These are phyloP conservation scores for Cryptomyrus ogoouensis DNA, from an alignment of 2,113 vertebrate species.

Conservation along the genomic window DNA sequence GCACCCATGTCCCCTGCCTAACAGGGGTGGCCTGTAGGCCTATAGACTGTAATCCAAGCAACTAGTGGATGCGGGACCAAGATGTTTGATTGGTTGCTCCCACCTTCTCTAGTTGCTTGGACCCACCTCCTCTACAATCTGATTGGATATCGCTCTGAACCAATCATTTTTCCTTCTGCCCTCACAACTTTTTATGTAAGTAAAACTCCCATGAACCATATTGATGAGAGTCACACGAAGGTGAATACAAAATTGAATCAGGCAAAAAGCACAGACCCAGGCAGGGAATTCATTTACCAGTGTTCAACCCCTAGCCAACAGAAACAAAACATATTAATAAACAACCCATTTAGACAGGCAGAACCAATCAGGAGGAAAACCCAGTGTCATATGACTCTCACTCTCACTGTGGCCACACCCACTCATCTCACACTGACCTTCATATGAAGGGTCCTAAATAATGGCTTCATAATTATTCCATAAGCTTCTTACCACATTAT, in stretches of 20 bases:
- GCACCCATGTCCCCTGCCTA: background rate
- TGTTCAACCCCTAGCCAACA: background rate
- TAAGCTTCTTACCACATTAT: background rate
- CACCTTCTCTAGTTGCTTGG: background rate
- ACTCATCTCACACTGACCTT: background rate
- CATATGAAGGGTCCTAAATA: background rate
- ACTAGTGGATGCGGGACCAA: background rate
- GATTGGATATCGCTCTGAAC: background rate
- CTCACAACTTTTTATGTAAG: background rate
- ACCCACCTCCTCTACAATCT: background rate
- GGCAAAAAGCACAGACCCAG: background rate
- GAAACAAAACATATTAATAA: background rate
- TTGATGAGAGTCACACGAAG: background rate
- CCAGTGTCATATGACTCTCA: background rate
- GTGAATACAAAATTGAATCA: background rate
- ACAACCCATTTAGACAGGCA: background rate
- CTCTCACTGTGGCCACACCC: background rate
- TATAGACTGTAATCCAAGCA: background rate
- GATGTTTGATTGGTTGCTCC: background rate
- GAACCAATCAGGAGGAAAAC: background rate
- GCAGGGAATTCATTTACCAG: background rate
- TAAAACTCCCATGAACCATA: background rate
- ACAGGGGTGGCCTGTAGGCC: background rate
- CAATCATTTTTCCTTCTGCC: background rate
- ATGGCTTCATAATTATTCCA: background rate